Evolutionary conservation across 2,113 vertebrate species (phyloP).

Genomic region (Crotalus helleri): DNA sequence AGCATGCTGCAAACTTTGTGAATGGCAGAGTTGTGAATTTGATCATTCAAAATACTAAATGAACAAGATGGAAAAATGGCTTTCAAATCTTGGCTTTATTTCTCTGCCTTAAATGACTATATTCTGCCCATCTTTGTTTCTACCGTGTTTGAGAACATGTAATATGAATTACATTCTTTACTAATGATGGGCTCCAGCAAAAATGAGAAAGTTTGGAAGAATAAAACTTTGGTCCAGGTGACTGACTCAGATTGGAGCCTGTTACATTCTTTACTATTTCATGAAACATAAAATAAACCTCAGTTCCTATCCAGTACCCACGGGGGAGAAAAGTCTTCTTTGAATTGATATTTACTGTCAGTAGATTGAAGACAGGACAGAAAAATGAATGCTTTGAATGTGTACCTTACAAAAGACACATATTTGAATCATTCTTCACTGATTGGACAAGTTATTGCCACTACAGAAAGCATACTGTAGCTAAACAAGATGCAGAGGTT

Average conservation of each 20-base stretch:
- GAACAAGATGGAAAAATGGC: not conserved
- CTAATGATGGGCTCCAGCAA: not conserved
- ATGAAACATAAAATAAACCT: not conserved
- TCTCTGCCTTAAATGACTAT: not conserved
- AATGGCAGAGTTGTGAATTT: not conserved
- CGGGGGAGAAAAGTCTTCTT: not conserved
- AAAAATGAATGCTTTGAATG: not conserved
- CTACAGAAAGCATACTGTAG: not conserved
- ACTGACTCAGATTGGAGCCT: not conserved
- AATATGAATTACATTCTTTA: not conserved
- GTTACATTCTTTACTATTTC: not conserved
- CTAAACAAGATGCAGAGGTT: not conserved
- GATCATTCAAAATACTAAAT: not conserved
- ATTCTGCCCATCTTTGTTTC: not conserved
- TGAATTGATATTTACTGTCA: not conserved
- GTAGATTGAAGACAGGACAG: not conserved
- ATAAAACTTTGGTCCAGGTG: not conserved
- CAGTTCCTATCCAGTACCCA: not conserved
- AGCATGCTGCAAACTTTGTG: not conserved
- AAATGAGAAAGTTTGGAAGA: not conserved
- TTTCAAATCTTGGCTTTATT: not conserved
- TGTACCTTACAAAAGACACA: not conserved
- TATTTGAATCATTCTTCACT: not conserved
- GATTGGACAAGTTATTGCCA: not conserved
- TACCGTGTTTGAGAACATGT: not conserved